Evolutionary conservation across 2,113 vertebrate genomes (phyloP), one percentile per base, ranked within the genome.

Genomic region (Rhegmatorhina hoffmannsi): DNA sequence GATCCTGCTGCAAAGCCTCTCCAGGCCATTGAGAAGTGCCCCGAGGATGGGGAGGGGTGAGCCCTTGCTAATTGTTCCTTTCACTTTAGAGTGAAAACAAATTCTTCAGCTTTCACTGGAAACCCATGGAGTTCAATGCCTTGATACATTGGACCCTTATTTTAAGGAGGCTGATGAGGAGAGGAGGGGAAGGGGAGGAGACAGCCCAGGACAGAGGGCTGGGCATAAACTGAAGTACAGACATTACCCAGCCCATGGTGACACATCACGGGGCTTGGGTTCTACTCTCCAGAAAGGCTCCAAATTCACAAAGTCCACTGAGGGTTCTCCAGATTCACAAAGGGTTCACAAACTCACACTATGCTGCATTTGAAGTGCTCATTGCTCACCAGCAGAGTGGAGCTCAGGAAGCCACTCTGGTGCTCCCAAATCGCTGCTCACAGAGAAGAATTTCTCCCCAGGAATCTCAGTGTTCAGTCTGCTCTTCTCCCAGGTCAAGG

Each of bases 1-100:
- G 46, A 90, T 73, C 75, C 87, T 67, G 49, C 80, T 85, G 93
- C 91, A 83, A 95, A 88, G 91, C 89, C 84, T 96, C 87, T 92
- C 84, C 87, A 83, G 86, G 67, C 29, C 55, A 62, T 36, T 92
- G 91, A 79, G 85, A 85, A 84, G 67, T 94, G 82, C 90, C 59
- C 84, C 34, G 44, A 47, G 85, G 91, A 90, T 76, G 52, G 74
- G 81, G 46, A 82, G 26, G 52, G 29, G 7, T 79, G 46, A 0
- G 36, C 84, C 89, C 70, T 87, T 56, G 47, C 84, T 96, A 92
- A 95, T 90, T 83, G 91, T 80, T 94, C 50, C 82, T 92, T 94
- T 95, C 78, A 85, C 33, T 2, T 92, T 26, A 52, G 43, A 92
- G 53, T 33, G 74, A 85, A 96, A 95, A 92, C 90, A 95, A 92